Evolutionary conservation across 2,797 vertebrate species (phyloP), one percentile per base, ranked within the genome.

Genomic region (Gouania willdenowi): DNA sequence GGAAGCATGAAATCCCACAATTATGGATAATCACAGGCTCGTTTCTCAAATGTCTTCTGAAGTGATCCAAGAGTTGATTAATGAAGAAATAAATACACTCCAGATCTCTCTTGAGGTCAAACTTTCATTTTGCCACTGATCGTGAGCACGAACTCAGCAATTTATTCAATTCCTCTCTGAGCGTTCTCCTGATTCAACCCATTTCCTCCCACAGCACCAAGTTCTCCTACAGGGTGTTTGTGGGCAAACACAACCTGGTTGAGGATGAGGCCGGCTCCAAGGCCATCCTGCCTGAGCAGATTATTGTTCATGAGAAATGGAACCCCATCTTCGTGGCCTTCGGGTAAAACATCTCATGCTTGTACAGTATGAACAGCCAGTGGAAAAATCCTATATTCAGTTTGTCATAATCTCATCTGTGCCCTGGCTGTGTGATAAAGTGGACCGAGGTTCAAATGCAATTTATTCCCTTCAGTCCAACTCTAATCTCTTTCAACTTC

Each of bases 251-350:
- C 74, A 87, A 88, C 76, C 84, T 91, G 74, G 23, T 84, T 3
- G 58, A 66, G 47, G 60, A 77, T 1, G 89, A 91, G 56, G 42
- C 39, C 1, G 76, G 58, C 19, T 78, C 89, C 54, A 42, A 71
- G 59, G 80, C 87, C 45, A 83, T 91, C 39, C 32, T 79, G 32
- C 66, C 88, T 0, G 86, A 87, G 69, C 87, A 82, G 71, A 79
- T 91, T 16, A 41, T 90, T 14, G 87, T 91, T 15, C 83, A 91
- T 11, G 77, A 87, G 78, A 86, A 84, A 61, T 90, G 88, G 89
- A 88, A 86, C 70, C 52, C 79, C 33, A 62, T 85, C 31, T 77
- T 87, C 0, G 87, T 89, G 37, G 62, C 82, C 36, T 7, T 89
- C 0, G 89, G 88, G 89, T 90, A 64, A 79, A 62, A 57, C 22